These are phyloP conservation scores for Lepidocyrtoides sp. DNA, from an alignment of 2,888 invertebrate species.

Conservation along the genomic window DNA sequence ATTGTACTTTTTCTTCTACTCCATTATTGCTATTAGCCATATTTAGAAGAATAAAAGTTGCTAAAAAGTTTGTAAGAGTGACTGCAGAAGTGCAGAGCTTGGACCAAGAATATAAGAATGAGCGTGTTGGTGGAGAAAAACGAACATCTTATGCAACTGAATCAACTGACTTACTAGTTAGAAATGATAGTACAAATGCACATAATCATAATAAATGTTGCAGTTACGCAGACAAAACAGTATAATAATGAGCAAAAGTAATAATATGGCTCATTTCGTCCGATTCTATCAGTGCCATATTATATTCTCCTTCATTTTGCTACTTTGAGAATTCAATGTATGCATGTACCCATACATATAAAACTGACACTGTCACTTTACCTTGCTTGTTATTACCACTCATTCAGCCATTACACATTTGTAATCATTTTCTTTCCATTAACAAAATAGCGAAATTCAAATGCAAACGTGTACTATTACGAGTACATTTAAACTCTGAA, in stretches of 20 bases:
- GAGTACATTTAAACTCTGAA: neutral
- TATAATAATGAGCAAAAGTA: neutral
- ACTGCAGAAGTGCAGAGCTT: neutral
- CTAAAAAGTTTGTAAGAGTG: neutral
- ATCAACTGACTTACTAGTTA: conserved; percentile 48
- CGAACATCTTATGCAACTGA: neutral
- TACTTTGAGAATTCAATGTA: too few species aligned
- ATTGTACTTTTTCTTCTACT: neutral
- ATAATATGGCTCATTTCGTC: conserved; percentile 6
- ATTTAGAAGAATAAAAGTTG: neutral
- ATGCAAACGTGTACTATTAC: neutral
- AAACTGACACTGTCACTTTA: neutral
- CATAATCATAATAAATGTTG: conserved; percentile 39
- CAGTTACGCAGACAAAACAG: conserved; percentile 13
- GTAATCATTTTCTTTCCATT: neutral
- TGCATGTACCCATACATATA: neutral
- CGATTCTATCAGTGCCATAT: neutral
- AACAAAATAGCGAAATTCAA: too few species aligned
- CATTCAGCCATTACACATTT: neutral
- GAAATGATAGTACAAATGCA: conserved; percentile 46
- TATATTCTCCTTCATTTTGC: neutral
- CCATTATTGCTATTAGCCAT: neutral
- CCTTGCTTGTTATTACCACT: neutral
- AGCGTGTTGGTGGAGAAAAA: neutral
- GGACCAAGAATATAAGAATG: neutral